Evolutionary conservation across 1,140 invertebrate species (phyloP).

Genomic region (Mactra quadrangularis): DNA sequence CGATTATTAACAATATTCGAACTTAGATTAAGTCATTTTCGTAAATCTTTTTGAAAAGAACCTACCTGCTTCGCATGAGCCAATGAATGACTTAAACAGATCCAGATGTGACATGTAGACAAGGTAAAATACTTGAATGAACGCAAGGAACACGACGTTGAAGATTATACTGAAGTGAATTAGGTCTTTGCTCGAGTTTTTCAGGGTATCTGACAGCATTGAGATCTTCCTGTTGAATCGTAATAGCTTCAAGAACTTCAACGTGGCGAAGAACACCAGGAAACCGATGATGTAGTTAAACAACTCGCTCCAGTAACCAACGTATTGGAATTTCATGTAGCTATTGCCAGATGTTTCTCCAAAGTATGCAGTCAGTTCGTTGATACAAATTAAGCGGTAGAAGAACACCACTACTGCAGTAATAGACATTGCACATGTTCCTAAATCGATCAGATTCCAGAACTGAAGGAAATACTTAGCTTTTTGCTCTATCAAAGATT

Average conservation of each 20-base stretch:
- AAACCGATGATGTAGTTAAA: constrained; percentile 84
- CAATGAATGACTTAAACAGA: constrained; percentile 85
- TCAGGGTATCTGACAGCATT: constrained; percentile 82
- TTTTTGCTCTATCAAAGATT: constrained; percentile 73
- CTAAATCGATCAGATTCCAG: constrained; percentile 84
- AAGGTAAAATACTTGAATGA: constrained; percentile 85
- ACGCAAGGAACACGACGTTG: constrained; percentile 82
- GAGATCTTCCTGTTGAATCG: constrained; percentile 85
- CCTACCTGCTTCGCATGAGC: constrained; percentile 83
- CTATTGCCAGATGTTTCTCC: constrained; percentile 84
- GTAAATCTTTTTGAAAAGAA: too few species aligned
- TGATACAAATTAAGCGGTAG: constrained; percentile 80
- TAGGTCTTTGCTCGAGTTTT: constrained; percentile 77
- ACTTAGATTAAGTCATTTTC: too few species aligned
- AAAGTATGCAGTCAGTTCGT: constrained; percentile 81
- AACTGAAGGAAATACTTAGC: constrained; percentile 82
- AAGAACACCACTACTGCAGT: constrained; percentile 82
- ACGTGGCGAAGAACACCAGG: constrained; percentile 84
- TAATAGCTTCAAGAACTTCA: constrained; percentile 85
- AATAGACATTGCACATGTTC: constrained; percentile 83
- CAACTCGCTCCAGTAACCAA: constrained; percentile 84
- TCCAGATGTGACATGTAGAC: constrained; percentile 83
- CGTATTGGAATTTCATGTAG: constrained; percentile 85
- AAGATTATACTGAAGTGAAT: constrained; percentile 83
- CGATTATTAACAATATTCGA: too few species aligned